Evolutionary conservation across 1,140 invertebrate genomes (phyloP), one percentile per base, ranked within the genome.

Genomic region (Colletes gigas): DNA sequence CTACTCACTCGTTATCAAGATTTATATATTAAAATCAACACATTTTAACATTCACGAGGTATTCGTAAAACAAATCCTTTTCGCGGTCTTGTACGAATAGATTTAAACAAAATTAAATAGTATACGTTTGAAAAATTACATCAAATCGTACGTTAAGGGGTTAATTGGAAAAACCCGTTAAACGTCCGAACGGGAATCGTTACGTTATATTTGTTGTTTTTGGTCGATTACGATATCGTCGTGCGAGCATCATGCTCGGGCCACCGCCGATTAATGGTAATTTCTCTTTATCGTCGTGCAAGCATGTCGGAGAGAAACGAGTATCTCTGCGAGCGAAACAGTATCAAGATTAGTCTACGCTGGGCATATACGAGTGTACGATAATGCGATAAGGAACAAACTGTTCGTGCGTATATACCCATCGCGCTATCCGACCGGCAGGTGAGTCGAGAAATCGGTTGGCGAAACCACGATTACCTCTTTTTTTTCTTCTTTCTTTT

Each of bases 391-490:
- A 75, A 75, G 68, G 78, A 80, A 80, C 30, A 57, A 75, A 75
- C 78, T 75, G 78, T 80, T 41, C 21, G 76, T 55, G 76, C 19
- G 30, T 41, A 72, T 52, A 67, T 21, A 19, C 8, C 41, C 63
- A 41, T 59, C 60, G 65, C 63, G 78, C 6, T 79, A 77, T 85
- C 68, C 83, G 39, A 66, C 15, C 77, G 84, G 84, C 84, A 86
- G 84, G 84, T 86, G 84, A 85, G 70, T 84, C 75, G 81, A 55
- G 67, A 63, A 80, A 84, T 77, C 68, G 78, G 62, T 71, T 68
- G 77, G 50, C 57, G 63, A 88, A 78, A 65, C 73, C 74, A 76
- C 17, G 81, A 83, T 88, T 78, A 83, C 62, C n/a, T n/a, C n/a
- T 54, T 57, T 76, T 83, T 81, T 54, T 39, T 57, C 21, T 82